These are phyloP conservation scores for Chitala chitala DNA, from an alignment of 2,113 vertebrate species.

Conservation along the genomic window DNA sequence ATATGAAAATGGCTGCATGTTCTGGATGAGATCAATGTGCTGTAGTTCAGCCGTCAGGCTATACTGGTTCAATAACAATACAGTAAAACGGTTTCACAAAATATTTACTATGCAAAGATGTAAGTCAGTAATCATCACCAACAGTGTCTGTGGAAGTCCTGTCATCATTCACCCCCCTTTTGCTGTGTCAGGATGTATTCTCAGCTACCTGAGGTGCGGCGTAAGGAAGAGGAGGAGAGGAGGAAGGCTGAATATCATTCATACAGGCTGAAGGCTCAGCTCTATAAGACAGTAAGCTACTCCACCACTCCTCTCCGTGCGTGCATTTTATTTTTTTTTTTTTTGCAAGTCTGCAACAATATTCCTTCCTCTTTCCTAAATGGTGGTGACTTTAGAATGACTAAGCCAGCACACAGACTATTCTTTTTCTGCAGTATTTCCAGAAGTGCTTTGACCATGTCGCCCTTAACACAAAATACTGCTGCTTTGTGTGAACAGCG, in stretches of 20 bases:
- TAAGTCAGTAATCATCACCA: too few species aligned
- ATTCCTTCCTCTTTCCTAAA: neutral
- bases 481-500: neutral
- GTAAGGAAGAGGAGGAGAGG: constrained; percentile 72
- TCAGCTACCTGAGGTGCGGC: constrained; percentile 80
- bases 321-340: neutral
- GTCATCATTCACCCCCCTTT: too few species aligned
- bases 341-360: neutral
- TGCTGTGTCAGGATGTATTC: constrained; percentile 73
- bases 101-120: too few species aligned
- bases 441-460: neutral
- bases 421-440: neutral
- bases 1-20: too few species aligned
- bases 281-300: constrained; percentile 75
- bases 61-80: too few species aligned
- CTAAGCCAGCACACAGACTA: neutral
- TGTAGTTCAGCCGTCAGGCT: too few species aligned
- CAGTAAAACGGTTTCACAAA: too few species aligned
- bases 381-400: too few species aligned
- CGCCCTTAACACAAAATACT: neutral
- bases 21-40: too few species aligned
- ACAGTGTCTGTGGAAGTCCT: too few species aligned
- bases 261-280: constrained; percentile 75
- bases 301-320: too few species aligned
- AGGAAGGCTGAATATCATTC: constrained; percentile 68